Base-by-base conservation (phyloP, 2,113 vertebrate genomes). In the Ageneiosus marmoratus region DNA sequence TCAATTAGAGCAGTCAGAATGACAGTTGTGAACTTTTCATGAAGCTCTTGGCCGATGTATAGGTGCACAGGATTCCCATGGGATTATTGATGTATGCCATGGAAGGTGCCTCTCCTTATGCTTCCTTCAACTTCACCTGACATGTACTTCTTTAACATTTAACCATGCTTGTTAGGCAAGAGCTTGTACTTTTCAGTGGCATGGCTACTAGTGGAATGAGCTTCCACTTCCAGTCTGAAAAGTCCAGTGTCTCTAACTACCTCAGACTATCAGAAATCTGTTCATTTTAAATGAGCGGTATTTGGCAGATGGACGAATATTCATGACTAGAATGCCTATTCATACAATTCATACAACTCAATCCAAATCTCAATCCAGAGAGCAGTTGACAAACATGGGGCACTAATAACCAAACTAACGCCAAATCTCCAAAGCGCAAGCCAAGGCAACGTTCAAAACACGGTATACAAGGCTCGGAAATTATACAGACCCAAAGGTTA, bases 91-190 rank as follows among this genome's bases (percentile, higher is more conserved):
- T 41, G 5, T 41, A 3, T 41, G 37, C 2, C 27, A 18, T 73
- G 15, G 44, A 4, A n/a, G 22, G 44, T 46, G 69, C 11, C 22
- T 69, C 3, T 69, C 24, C 24, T 72, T n/a, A n/a, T 51, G 13
- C 9, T 27, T 73, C n/a, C 6, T 12, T 50, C 4, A 18, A 8
- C 7, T 9, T 50, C 27, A 4, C 72, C 15, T 32, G 72, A 74
- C 72, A 32, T 51, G 27, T 51, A 51, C 72, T 32, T 9, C 48
- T 50, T 7, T 27, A 48, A n/a, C 24, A 11, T 73, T 73, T 73
- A 46, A 46, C 41, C 41, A 72, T 72, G 70, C 44, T 74, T 20
- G 72, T 74, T 74, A 74, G 72, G 46, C 7, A 51, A 74, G 16
- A 18, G 51, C 72, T 74, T 51, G n/a, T 11, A 46, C 48, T 32